A percentile compares a stretch with the other conserved stretches of the same genome.
These are phyloP conservation scores for Hippasteria phrygiana DNA, from an alignment of 53 echinoderm and acorn worm species.

Conservation along the genomic window DNA sequence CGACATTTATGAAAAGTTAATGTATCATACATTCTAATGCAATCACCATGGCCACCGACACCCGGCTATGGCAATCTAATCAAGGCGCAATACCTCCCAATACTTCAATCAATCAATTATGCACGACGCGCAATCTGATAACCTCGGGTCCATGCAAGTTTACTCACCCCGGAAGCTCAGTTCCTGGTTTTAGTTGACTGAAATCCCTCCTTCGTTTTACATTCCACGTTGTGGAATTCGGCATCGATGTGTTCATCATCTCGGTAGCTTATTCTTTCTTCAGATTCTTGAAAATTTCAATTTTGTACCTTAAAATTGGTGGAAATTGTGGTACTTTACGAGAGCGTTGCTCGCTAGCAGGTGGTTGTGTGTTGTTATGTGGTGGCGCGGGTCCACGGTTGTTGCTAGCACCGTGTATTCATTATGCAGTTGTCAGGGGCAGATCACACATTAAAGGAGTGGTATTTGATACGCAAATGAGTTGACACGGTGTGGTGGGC, in stretches of 20 bases:
- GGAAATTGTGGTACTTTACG: not conserved
- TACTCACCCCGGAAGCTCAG: constrained; percentile 97
- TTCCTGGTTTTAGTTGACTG: constrained; percentile 79
- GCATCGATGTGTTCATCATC: constrained; percentile 98
- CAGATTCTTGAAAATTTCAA: not conserved
- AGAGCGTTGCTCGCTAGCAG: not conserved
- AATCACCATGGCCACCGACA: constrained; percentile 1
- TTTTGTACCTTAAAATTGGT: not conserved
- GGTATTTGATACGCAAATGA: constrained; percentile 59
- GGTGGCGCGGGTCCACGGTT: not conserved
- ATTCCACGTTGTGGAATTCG: constrained; percentile 99
- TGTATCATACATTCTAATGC: not conserved
- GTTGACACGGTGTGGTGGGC: constrained; percentile 17
- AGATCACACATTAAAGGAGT: not conserved
- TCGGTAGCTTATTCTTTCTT: constrained; percentile 60
- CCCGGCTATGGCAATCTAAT: not conserved
- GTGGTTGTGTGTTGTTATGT: constrained; percentile 43
- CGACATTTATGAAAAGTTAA: not conserved
- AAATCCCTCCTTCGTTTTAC: constrained; percentile 91
- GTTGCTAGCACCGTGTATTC: constrained; percentile 77
- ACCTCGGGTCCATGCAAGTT: not conserved
- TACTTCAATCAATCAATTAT: constrained; percentile 47
- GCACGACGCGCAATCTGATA: not conserved
- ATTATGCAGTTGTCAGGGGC: constrained; percentile 70
- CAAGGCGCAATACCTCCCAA: constrained; percentile 5